Evolutionary conservation across 2,113 vertebrate species (phyloP), one percentile per base, ranked within the genome.

Genomic region (Candoia aspera): DNA sequence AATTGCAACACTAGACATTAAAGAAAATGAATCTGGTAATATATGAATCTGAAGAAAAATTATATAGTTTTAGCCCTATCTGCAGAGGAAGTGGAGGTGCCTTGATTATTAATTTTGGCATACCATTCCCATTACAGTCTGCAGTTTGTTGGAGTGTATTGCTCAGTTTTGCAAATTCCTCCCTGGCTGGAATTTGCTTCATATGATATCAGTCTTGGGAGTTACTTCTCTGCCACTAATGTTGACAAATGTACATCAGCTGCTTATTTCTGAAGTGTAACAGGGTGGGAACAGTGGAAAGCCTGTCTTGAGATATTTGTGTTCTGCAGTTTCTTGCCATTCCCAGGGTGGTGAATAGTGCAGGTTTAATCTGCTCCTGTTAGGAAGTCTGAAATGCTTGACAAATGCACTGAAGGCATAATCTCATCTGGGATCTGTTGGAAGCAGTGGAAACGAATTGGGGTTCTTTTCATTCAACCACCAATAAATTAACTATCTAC

Each of bases 171-270:
- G 68, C 24, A 13, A 21, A 19, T 60, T 87, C 54, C 23, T 60
- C 58, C 90, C 33, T 89, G 91, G 85, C 91, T 92, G 83, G 19
- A 79, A 17, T 54, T 68, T 42, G 11, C 29, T 88, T 93, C 87
- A 85, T 10, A n/a, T 1, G 42, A 49, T 89, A 92, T 46, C 90
- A 79, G 24, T 53, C 87, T 89, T 89, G 33, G 6, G 0, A 91
- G 53, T 93, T 88, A 26, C 29, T 91, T 93, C 92, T 53, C 64
- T 46, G 64, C 49, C 21, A 91, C 15, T 84, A 90, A 17, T 33
- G 37, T 57, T 92, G 79, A 64, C 54, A 68, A 88, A 92, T 91
- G 73, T 13, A 59, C 88, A 57, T 91, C 55, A 92, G 60, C n/a
- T 91, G 91, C 87, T 46, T 89, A 9, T 88, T 84, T 62, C 46